Evolutionary conservation across 2,888 invertebrate genomes (phyloP).

Genomic region (Nebria salina): DNA sequence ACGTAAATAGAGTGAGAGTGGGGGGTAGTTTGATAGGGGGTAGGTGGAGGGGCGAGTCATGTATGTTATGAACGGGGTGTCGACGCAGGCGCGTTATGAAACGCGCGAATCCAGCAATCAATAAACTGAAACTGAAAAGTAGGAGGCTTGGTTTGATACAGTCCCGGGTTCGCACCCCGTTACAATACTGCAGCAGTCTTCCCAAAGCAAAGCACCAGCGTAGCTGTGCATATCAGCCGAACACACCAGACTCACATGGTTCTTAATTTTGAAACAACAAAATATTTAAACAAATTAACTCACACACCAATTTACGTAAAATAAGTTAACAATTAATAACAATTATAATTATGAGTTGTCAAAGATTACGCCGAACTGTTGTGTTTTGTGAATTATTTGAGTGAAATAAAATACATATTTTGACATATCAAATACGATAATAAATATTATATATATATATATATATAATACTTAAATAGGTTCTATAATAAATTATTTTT

Average conservation of each 20-base stretch:
- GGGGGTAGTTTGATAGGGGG: too few species aligned
- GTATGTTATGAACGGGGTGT: conserved; percentile 14
- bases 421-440: conserved; percentile 13
- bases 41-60: too few species aligned
- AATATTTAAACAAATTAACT: neutral
- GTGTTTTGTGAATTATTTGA: neutral
- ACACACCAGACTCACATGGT: conserved; percentile 10
- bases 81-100: neutral
- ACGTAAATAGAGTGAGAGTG: neutral
- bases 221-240: conserved; percentile 12
- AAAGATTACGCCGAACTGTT: neutral
- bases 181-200: conserved; percentile 55
- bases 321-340: neutral
- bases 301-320: neutral
- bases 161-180: conserved; percentile 50
- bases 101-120: conserved; percentile 43
- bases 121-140: conserved; percentile 48
- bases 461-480: neutral
- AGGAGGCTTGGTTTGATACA: conserved; percentile 50
- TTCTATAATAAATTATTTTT: neutral
- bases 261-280: neutral
- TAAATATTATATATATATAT: conserved; percentile 3
- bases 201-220: conserved; percentile 47
- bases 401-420: neutral
- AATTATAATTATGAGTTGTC: neutral